Evolutionary conservation across 1,140 invertebrate species (phyloP), one percentile per base, ranked within the genome.

Genomic region (Carposina sasakii): DNA sequence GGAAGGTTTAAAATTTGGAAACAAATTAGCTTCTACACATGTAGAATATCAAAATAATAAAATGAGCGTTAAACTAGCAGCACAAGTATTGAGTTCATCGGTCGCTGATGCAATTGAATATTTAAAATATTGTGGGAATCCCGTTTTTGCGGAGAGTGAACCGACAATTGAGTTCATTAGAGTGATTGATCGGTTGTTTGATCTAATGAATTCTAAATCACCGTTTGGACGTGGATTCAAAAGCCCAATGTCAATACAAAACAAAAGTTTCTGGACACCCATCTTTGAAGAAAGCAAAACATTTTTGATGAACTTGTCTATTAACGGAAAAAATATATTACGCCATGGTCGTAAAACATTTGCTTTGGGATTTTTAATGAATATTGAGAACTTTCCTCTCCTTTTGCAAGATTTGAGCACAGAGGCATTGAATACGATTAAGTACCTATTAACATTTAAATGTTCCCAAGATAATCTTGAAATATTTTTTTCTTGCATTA

Each of bases 371-470:
- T 47, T 53, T 1, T 42, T 53, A 5, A 24, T 47, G 19, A 15
- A 53, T 16, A 53, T 24, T 1, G 24, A 19, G 2, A 51, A 50
- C 48, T 57, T 58, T 20, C 4, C 40, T 52, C 28, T 44, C n/a
- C 48, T 62, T 22, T 40, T 28, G 10, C 20, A 40, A n/a, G 54
- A 58, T 45, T 45, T 64, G 12, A 45, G 58, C 10, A 13, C 42
- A 41, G 30, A 51, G 41, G 40, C n/a, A n/a, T n/a, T n/a, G n/a
- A n/a, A 52, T 16, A 48, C 30, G 30, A 30, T 60, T 1, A 46
- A 54, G 33, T 72, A 67, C 48, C 57, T 70, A 48, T 40, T 72
- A 13, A 52, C 64, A 4, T 72, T 63, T 45, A 71, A 71, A 48
- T 58, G 39, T 39, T 63, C 57, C 1, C 62, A 70, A 52, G 65